These are phyloP conservation scores for Prochilodus magdalenae DNA, from an alignment of 2,113 vertebrate genomes.

Conservation along the genomic window DNA sequence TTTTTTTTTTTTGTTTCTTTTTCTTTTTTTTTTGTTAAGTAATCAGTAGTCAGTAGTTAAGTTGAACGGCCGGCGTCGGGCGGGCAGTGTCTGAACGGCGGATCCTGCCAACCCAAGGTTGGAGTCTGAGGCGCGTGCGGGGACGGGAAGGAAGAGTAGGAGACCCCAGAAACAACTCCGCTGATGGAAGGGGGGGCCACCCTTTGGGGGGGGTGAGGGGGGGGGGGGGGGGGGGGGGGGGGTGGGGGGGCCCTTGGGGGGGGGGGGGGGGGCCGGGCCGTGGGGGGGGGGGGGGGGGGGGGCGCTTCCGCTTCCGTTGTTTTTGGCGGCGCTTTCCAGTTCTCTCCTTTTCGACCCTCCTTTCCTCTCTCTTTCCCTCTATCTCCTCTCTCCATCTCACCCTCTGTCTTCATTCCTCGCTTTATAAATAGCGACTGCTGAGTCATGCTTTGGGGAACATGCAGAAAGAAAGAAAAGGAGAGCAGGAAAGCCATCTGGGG, in stretches of 20 bases:
- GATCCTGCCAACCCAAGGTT: constrained; percentile 83
- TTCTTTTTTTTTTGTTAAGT: too few species aligned
- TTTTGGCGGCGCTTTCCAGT: background rate
- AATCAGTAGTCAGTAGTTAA: too few species aligned
- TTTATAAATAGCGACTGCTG: constrained; percentile 54
- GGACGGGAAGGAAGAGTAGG: too few species aligned
- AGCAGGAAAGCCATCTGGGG: background rate
- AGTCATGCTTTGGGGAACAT: constrained; percentile 50
- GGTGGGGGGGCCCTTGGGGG: too few species aligned
- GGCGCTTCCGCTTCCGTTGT: constrained; percentile 10
- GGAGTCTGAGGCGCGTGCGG: too few species aligned
- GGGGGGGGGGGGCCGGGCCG: too few species aligned
- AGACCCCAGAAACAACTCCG: too few species aligned
- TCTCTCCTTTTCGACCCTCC: background rate
- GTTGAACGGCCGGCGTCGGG: constrained; percentile 87
- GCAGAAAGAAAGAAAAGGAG: constrained; percentile 32
- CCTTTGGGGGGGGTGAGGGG: too few species aligned
- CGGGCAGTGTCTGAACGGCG: constrained; percentile 89
- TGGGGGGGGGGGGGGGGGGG: too few species aligned
- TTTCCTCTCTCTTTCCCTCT: background rate
- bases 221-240: too few species aligned
- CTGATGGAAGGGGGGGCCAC: too few species aligned
- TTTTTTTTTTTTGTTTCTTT: too few species aligned
- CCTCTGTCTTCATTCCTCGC: background rate
- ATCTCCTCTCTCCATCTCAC: background rate